Conservation (phyloP, 2,797 vertebrate species). For the Arvicola amphibius region DNA sequence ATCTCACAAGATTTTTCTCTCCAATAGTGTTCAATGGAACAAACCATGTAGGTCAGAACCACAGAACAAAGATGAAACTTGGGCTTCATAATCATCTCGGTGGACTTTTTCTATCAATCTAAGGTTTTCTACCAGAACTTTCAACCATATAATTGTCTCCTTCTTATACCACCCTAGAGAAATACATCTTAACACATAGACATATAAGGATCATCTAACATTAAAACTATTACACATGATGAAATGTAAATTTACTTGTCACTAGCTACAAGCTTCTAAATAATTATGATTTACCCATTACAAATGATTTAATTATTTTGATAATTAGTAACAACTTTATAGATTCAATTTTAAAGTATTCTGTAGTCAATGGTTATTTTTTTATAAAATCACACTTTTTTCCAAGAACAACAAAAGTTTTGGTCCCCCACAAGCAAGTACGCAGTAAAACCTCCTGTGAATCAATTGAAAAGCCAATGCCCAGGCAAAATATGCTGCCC, state of each 20-base stretch:
- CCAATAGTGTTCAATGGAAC: no score
- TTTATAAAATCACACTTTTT: not conserved
- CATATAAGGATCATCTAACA: not conserved
- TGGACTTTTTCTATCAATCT: no score
- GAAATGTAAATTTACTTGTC: not conserved
- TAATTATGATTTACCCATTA: not conserved
- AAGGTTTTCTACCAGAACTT: no score
- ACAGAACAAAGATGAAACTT: not conserved
- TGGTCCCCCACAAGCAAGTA: not conserved
- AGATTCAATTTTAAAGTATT: not conserved
- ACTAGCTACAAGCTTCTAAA: not conserved
- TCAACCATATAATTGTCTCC: not conserved
- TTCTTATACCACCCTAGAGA: not conserved
- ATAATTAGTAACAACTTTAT: not conserved
- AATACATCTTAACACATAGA: not conserved
- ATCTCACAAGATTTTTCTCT: no score
- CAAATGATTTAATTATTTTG: not conserved
- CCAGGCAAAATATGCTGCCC: not conserved
- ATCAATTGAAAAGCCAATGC: not conserved
- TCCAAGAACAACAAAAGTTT: not conserved
- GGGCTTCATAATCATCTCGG: rapidly evolving
- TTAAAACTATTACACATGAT: not conserved
- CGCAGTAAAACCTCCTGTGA: not conserved
- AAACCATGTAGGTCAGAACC: not conserved
- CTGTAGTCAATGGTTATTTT: not conserved